Evolutionary conservation across 2,113 vertebrate species (phyloP).

Genomic region (Romanogobio albipinnatus): DNA sequence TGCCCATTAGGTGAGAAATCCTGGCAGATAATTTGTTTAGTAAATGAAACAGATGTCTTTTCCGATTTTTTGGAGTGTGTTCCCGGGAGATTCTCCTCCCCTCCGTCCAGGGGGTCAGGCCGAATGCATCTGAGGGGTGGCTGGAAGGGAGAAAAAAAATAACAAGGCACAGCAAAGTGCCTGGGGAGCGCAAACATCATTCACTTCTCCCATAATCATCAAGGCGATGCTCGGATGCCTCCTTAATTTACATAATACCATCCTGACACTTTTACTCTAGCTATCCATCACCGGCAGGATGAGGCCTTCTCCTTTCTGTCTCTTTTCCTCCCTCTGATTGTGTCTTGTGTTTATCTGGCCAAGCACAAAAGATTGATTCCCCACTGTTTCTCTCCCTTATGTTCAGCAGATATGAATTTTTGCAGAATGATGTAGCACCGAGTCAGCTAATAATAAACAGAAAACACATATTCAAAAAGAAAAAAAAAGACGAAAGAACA

Average conservation of each 20-base stretch:
- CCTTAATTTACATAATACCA: slow-evolving; percentile 91
- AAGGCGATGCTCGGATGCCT: slow-evolving; percentile 87
- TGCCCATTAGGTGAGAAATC: slow-evolving; percentile 68
- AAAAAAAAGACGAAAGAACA: slow-evolving; percentile 40
- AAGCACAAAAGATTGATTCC: slow-evolving; percentile 86
- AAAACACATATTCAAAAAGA: slow-evolving; percentile 66
- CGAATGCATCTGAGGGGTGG: slow-evolving; percentile 87
- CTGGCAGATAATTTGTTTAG: slow-evolving; percentile 74
- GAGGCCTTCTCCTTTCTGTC: slow-evolving; percentile 71
- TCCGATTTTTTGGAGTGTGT: slow-evolving; percentile 74
- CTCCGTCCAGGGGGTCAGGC: slow-evolving; percentile 85
- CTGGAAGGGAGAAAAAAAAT: slow-evolving; percentile 81
- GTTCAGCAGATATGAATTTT: slow-evolving; percentile 86
- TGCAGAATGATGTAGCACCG: slow-evolving; percentile 80
- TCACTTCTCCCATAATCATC: slow-evolving; percentile 90
- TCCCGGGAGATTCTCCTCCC: slow-evolving; percentile 62
- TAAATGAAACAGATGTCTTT: slow-evolving; percentile 83
- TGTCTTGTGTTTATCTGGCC: slow-evolving; percentile 81
- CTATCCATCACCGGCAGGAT: slow-evolving; percentile 83
- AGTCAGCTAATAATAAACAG: slow-evolving; percentile 76
- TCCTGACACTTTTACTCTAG: slow-evolving; percentile 85
- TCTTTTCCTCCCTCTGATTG: slow-evolving; percentile 68
- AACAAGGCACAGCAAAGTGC: slow-evolving; percentile 81
- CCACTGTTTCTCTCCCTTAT: slow-evolving; percentile 80
- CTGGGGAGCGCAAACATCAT: slow-evolving; percentile 84